Evolutionary conservation across 2,113 vertebrate species (phyloP).

Genomic region (Epinephelus cyanopodus): DNA sequence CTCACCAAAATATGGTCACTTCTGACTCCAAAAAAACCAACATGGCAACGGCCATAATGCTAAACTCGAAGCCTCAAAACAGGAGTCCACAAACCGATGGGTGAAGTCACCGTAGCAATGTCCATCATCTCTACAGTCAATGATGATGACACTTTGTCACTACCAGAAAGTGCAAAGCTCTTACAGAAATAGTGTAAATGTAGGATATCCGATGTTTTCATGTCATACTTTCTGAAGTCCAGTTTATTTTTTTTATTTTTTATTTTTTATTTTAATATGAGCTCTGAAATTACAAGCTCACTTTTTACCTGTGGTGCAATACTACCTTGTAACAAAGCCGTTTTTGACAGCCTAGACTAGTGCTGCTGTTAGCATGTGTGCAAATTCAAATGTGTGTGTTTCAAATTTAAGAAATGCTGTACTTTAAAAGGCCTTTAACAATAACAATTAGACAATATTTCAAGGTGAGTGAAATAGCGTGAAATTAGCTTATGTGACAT

Average conservation of each 20-base stretch:
- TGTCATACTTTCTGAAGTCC: not conserved
- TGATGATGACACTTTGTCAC: not conserved
- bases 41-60: no score
- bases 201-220: not conserved
- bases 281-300: not conserved
- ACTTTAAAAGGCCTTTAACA: not conserved
- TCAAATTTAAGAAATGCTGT: constrained; percentile 6
- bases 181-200: not conserved
- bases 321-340: not conserved
- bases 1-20: no score
- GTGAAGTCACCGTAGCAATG: no score
- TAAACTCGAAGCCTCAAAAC: no score
- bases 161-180: not conserved
- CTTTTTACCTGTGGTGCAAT: not conserved
- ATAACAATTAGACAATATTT: constrained; percentile 13
- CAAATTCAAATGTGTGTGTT: not conserved
- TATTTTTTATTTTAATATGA: not conserved
- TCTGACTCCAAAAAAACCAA: no score
- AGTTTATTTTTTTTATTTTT: not conserved
- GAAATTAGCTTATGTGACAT: not conserved
- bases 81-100: no score
- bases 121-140: no score
- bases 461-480: constrained; percentile 3
- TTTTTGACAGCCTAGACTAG: not conserved
- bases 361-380: not conserved